Evolutionary conservation across 1,140 invertebrate genomes (phyloP), one percentile per base, ranked within the genome.

Genomic region (Linepithema humile): DNA sequence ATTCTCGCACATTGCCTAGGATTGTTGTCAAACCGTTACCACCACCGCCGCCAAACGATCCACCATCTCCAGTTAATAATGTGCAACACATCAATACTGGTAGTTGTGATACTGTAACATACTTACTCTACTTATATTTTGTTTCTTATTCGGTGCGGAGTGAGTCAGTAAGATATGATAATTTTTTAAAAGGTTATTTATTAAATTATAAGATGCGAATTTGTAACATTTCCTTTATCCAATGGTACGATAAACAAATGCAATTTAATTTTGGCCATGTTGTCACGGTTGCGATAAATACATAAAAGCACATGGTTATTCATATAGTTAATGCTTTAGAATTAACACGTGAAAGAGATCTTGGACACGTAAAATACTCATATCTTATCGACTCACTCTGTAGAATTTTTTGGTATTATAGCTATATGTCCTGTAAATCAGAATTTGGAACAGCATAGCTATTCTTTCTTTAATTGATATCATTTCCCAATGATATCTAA

Each of bases 21-120:
- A 97, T 97, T 85, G 96, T 97, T 85, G 96, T 97, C 17, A 97
- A 97, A 92, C 96, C 96, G 43, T 90, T 96, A 86, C 95, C 96
- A 69, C 96, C 96, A 78, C 95, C 95, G 45, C 94, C 95, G 48
- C 91, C 95, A 48, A 91, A 92, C 57, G 92, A 94, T 90, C 87
- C 91, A 74, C 87, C 92, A 23, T 90, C 91, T 26, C 89, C 89
- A 9, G 89, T 92, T 40, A 90, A 91, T 57, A 91, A 91, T 85
- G 87, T 90, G 60, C 92, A 93, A 59, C 93, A 92, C 70, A 89
- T 87, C 83, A 92, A 90, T 48, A 85, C 90, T 38, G 91, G 93
- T 94, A 92, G 89, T 72, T 82, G 1, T 1, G n/a, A 32, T 9
- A 20, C 9, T 9, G 17, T 3, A 7, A 57, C 4, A 10, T 9